Evolutionary conservation across 2,113 vertebrate genomes (phyloP).

Genomic region (Gymnobelideus leadbeateri): DNA sequence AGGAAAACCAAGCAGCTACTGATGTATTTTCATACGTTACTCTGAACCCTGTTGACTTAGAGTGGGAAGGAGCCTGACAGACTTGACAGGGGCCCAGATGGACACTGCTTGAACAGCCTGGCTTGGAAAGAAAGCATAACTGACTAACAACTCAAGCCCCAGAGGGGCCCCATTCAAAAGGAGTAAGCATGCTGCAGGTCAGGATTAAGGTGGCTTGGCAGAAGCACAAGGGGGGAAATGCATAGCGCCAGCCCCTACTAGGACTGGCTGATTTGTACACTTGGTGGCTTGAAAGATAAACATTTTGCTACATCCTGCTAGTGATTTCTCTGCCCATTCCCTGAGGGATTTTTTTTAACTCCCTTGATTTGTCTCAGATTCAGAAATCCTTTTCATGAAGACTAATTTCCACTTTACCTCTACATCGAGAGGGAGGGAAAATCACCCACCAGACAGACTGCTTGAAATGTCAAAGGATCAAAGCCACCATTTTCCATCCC

Average conservation of each 20-base stretch:
- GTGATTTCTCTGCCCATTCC: conserved; percentile 46
- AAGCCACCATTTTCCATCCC: background rate
- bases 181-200: conserved; percentile 43
- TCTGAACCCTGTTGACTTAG: conserved; percentile 44
- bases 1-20: conserved; percentile 58
- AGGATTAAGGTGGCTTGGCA: conserved; percentile 75
- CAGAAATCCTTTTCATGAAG: background rate
- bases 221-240: conserved; percentile 7
- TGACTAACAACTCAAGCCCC: conserved; percentile 19
- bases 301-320: conserved; percentile 57
- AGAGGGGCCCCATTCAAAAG: conserved; percentile 35
- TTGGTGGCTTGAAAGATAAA: conserved; percentile 72
- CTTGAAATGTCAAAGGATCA: background rate
- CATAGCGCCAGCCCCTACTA: conserved; percentile 36
- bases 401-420: background rate
- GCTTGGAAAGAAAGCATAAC: conserved; percentile 58
- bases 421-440: background rate
- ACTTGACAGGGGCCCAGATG: conserved; percentile 18
- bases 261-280: conserved; percentile 49
- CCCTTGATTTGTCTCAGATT: conserved; percentile 7
- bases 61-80: conserved; percentile 53
- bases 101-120: conserved; percentile 61
- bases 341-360: conserved; percentile 41
- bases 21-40: conserved; percentile 65
- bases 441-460: background rate